Evolutionary conservation across 2,113 vertebrate species (phyloP).

Genomic region (Brachypteracias leptosomus): DNA sequence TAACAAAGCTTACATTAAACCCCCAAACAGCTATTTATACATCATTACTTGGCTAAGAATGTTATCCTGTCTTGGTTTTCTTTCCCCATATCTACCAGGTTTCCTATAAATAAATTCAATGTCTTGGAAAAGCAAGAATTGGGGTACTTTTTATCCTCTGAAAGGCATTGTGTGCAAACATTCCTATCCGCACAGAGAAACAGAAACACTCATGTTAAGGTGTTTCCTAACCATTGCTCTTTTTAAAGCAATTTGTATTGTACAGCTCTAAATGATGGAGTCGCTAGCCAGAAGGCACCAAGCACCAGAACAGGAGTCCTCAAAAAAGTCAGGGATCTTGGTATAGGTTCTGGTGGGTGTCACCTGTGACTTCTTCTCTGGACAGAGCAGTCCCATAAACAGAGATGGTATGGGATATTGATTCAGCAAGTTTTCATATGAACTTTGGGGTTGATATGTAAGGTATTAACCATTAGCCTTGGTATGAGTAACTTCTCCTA

Average conservation of each 20-base stretch:
- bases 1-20: background rate
- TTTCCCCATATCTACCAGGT: background rate
- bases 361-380: background rate
- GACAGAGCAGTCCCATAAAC: background rate
- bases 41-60: background rate
- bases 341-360: background rate
- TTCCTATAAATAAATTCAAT: background rate
- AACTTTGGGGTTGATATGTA: background rate
- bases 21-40: background rate
- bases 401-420: background rate
- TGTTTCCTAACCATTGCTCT: background rate
- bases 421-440: fast-evolving
- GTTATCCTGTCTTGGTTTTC: background rate
- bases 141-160: background rate
- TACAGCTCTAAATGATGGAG: background rate
- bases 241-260: background rate
- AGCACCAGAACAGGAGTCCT: background rate
- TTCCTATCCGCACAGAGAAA: background rate
- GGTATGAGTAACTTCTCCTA: background rate
- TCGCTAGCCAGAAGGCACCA: background rate
- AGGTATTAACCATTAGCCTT: background rate
- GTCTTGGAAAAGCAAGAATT: background rate
- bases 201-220: background rate
- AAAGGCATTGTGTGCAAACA: background rate
- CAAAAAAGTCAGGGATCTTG: background rate